Evolutionary conservation across 2,888 invertebrate genomes (phyloP), one percentile per base, ranked within the genome.

Genomic region (Agrotis ipsilon): DNA sequence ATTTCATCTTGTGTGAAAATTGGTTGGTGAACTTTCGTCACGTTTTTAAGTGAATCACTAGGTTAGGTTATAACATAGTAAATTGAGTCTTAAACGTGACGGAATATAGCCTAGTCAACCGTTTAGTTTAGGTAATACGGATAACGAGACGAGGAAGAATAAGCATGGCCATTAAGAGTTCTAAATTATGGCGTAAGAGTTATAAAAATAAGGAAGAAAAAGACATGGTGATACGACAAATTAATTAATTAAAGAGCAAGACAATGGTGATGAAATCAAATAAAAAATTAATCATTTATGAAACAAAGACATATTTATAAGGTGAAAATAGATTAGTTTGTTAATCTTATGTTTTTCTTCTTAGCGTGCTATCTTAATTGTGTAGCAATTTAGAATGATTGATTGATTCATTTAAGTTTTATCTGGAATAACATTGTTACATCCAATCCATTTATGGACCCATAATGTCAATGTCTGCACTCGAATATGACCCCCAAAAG

Each of bases 1-100:
- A 62, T 76, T 61, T 27, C 18, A 51, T 61, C 16, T 57, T 7
- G 24, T 57, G 16, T 46, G 57, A n/a, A 49, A 68, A 51, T 46
- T 3, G 45, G 2, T 4, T 27, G 32, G 27, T 32, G 3, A 1
- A 46, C 19, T 19, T 62, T 27, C 46, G 14, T 57, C 66, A 58
- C 73, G 65, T 72, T 32, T 65, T 65, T 1, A 0, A 72, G 27
- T 43, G 21, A 18, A 45, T 48, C 21, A 13, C 1, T 55, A 2
- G 43, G 24, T 55, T 72, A 0, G 27, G 7, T 43, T 72, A 1
- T 43, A 45, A 49, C 11, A 9, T 39, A 39, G 39, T 39, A 39
- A 39, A 39, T 39, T 9, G 39, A 11, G 11, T 39, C 39, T 39
- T 39, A 39, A 11, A 39, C 39, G 39, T 39, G 39, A 39, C 11